These are phyloP conservation scores for Acleris laterana DNA, from an alignment of 2,888 invertebrate species.

Conservation along the genomic window DNA sequence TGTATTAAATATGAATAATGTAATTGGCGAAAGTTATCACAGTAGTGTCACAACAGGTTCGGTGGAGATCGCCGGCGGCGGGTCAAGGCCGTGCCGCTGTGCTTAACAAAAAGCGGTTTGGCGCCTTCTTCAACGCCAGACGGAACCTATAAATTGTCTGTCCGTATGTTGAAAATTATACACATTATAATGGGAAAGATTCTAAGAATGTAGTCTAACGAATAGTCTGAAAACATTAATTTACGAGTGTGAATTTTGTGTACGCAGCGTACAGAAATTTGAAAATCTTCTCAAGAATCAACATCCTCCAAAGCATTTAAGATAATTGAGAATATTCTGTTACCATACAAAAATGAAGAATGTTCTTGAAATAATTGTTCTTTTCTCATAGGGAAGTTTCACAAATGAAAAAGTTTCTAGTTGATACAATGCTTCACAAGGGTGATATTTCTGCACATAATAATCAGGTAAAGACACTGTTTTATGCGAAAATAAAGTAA, in stretches of 20 bases:
- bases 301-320: too few relatives aligned
- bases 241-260: constrained; percentile 45
- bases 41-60: constrained; percentile 72
- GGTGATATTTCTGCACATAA: constrained; percentile 44
- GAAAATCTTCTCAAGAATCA: too few relatives aligned
- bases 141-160: constrained; percentile 66
- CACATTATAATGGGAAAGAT: constrained; percentile 3
- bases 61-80: constrained; percentile 55
- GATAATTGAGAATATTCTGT: too few relatives aligned
- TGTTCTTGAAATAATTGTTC: too few relatives aligned
- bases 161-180: constrained; percentile 47
- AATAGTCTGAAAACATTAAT: constrained; percentile 48
- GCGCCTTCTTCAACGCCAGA: constrained; percentile 60
- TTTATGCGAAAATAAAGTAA: too few relatives aligned
- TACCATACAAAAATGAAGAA: too few relatives aligned
- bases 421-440: constrained; percentile 44
- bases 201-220: constrained; percentile 33
- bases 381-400: too few relatives aligned
- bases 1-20: constrained; percentile 35
- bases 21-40: constrained; percentile 75
- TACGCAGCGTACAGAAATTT: constrained; percentile 27
- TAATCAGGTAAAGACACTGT: too few relatives aligned
- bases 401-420: too few relatives aligned
- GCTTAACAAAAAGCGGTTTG: constrained; percentile 66
- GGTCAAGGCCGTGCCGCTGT: constrained; percentile 68